These are phyloP conservation scores for Tigriopus japonicus DNA, from an alignment of 1,140 invertebrate genomes.

Conservation along the genomic window DNA sequence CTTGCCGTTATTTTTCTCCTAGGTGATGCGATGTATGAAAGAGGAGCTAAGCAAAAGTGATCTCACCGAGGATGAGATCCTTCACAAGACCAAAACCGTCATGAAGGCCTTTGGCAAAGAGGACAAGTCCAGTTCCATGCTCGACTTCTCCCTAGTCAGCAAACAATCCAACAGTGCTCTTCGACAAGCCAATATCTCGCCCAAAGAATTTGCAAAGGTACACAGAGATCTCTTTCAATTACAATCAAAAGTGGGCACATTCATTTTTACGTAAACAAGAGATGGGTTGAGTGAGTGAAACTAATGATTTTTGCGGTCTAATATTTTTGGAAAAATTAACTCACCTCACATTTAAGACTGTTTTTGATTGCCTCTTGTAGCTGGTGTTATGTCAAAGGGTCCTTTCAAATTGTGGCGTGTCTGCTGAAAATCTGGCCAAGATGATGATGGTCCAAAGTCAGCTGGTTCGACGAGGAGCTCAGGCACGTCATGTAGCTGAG, in stretches of 20 bases:
- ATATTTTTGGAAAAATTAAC: too few relatives aligned
- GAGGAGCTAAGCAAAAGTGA: slow-evolving; percentile 4
- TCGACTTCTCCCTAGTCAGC: slow-evolving; percentile 2
- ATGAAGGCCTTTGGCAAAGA: slow-evolving; percentile 13
- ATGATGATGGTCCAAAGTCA: slow-evolving; percentile 6
- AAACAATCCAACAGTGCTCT: slow-evolving; percentile 12
- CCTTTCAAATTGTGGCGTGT: slow-evolving; percentile 3
- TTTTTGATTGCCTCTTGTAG: too few relatives aligned
- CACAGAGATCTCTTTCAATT: too few relatives aligned
- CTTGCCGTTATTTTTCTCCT: not conserved
- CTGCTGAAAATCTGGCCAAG: slow-evolving; percentile 12
- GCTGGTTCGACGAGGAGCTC: slow-evolving; percentile 5
- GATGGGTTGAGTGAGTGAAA: too few relatives aligned
- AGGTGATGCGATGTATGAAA: slow-evolving; percentile 14
- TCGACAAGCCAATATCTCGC: not conserved
- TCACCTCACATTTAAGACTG: too few relatives aligned
- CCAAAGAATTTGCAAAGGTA: slow-evolving; percentile 13
- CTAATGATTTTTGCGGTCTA: too few relatives aligned
- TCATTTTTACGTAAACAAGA: too few relatives aligned
- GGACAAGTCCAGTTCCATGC: not conserved
- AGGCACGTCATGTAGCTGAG: slow-evolving; percentile 1
- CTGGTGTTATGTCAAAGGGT: not conserved
- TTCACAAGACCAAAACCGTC: slow-evolving; percentile 9
- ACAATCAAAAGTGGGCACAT: too few relatives aligned
- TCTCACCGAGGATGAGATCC: slow-evolving; percentile 11